Evolutionary conservation across 2,113 vertebrate genomes (phyloP).

Genomic region (Shinisaurus crocodilurus): DNA sequence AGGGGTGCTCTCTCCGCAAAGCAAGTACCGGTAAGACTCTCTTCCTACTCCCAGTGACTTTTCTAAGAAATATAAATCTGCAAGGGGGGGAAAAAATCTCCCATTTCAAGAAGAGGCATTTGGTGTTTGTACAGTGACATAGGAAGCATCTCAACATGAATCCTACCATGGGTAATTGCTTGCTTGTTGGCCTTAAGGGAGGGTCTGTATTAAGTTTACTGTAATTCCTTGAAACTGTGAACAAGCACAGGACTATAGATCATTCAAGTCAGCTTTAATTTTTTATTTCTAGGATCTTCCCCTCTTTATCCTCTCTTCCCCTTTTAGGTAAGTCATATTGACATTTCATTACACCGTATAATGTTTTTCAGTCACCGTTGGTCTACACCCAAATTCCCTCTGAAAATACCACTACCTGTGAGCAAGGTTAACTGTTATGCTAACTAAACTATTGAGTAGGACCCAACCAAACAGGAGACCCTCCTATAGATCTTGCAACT

Average conservation of each 20-base stretch:
- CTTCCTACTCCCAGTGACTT: conserved; percentile 21
- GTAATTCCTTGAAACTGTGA: conserved; percentile 43
- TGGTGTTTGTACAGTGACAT: conserved; percentile 22
- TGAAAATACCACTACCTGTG: neutral
- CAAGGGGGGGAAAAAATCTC: conserved; percentile 20
- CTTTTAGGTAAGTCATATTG: neutral
- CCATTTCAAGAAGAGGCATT: conserved; percentile 54
- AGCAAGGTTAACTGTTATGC: neutral
- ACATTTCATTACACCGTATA: neutral
- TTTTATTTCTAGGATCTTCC: neutral
- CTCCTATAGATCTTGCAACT: neutral
- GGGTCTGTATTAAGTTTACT: conserved; percentile 26
- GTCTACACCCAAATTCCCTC: neutral
- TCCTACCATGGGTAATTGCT: conserved; percentile 52
- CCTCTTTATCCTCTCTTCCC: neutral
- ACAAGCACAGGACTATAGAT: conserved; percentile 35
- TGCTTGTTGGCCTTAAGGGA: conserved; percentile 41
- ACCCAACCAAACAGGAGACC: neutral
- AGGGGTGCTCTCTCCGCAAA: conserved; percentile 23
- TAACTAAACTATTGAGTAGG: neutral
- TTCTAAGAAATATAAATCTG: conserved; percentile 44
- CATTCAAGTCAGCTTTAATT: neutral
- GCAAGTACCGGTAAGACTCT: conserved; percentile 36
- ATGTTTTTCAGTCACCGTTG: neutral
- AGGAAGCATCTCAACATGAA: neutral